Conservation (phyloP, 2,113 vertebrate genomes). For the Callipepla squamata region DNA sequence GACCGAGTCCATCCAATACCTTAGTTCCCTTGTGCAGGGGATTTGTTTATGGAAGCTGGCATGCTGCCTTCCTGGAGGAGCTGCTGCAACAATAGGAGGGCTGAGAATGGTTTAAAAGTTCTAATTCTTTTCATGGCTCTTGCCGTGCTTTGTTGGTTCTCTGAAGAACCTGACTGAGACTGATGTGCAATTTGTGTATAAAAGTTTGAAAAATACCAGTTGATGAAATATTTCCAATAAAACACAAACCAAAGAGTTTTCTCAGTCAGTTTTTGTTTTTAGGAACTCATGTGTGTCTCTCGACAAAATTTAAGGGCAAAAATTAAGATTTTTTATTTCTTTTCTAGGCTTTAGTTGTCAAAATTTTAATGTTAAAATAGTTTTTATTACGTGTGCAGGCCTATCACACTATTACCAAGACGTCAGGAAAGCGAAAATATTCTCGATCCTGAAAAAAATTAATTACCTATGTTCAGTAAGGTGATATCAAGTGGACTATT, state of each 20-base stretch:
- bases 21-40: not conserved
- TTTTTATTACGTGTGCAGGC: not conserved
- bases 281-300: accelerated
- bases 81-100: not conserved
- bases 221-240: not conserved
- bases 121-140: not conserved
- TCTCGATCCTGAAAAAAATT: not conserved
- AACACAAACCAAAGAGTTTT: not conserved
- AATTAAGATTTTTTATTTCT: not conserved
- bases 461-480: not conserved
- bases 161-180: not conserved
- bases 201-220: not conserved
- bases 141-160: not conserved
- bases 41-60: constrained; percentile 44
- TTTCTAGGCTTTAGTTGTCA: not conserved
- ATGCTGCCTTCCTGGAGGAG: not conserved
- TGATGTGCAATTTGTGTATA: not conserved
- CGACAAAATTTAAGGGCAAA: not conserved
- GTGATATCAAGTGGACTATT: not conserved
- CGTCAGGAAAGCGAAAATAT: not conserved
- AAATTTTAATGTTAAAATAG: not conserved
- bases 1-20: not conserved
- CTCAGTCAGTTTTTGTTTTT: not conserved
- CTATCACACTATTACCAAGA: not conserved
- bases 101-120: constrained; percentile 6